These are phyloP conservation scores for Phrixothrix hirtus DNA, from an alignment of 2,888 invertebrate genomes.

Conservation along the genomic window DNA sequence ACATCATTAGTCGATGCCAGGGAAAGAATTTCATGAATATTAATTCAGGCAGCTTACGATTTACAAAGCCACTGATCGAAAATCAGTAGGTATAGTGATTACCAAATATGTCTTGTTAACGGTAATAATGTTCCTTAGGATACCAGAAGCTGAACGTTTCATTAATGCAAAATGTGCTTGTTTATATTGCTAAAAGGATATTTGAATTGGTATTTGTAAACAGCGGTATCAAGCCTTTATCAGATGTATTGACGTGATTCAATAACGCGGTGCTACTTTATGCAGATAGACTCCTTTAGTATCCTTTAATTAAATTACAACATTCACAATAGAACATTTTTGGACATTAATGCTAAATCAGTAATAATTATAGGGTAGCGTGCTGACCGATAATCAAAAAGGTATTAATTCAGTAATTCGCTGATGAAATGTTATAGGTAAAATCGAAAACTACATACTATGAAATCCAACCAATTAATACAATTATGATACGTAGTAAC, in stretches of 20 bases:
- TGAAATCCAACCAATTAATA: no score
- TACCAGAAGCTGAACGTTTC: slow-evolving; percentile 22
- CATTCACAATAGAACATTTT: background rate
- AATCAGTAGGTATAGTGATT: slow-evolving; percentile 15
- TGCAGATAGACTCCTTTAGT: background rate
- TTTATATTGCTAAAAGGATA: slow-evolving; percentile 17
- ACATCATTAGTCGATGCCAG: slow-evolving; percentile 48
- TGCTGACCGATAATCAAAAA: no score
- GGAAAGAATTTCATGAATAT: slow-evolving; percentile 45
- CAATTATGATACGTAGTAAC: no score
- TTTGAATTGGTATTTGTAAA: slow-evolving; percentile 16
- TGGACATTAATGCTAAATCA: no score
- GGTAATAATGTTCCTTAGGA: slow-evolving; percentile 15
- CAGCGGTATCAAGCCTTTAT: slow-evolving; percentile 13
- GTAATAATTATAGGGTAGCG: no score
- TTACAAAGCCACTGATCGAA: slow-evolving; percentile 24
- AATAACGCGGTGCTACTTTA: background rate
- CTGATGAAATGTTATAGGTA: no score
- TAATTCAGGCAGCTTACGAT: slow-evolving; percentile 35
- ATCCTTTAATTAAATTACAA: background rate
- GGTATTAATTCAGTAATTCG: no score
- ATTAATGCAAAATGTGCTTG: slow-evolving; percentile 9
- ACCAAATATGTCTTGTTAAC: slow-evolving; percentile 24
- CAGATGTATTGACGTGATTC: background rate
- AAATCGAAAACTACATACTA: no score